Base-by-base conservation (phyloP, 2,113 vertebrate species). In the Chlorodrepanis virens region DNA sequence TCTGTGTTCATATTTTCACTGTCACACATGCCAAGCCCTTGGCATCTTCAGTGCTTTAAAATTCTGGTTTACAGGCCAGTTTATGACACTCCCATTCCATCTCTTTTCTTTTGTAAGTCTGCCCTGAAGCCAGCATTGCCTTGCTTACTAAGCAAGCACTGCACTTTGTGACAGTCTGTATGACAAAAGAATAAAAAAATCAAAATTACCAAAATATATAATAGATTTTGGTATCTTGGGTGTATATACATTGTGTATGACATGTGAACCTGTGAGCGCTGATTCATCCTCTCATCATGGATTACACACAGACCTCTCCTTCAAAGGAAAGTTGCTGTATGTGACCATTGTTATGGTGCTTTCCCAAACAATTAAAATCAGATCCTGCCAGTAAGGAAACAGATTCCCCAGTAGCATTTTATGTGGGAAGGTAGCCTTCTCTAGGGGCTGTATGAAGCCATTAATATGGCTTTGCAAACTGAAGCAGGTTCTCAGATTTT, bases 321-420 rank as follows among this genome's bases (percentile, higher is more conserved):
- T 57, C 35, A n/a, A 14, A 47, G 44, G 39, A 20, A 49, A 29
- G 18, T 42, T 95, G 81, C 44, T 84, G 19, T 39, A 50, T 67
- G 65, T 71, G 44, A 76, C 33, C 12, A 7, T 17, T 35, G 27
- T 83, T 83, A 84, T 89, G 50, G 65, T 71, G 28, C 24, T 84
- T 96, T 95, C 60, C 80, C 72, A 84, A 89, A 87, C 47, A 52
- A 56, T 49, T 49, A 10, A 78, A 75, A 95, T 86, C 59, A 59
- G 35, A 80, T 67, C 33, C 39, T 0, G 0, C 10, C 64, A 17
- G 50, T 83, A 24, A 67, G 57, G 85, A 29, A 65, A 67, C 52
- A 81, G 44, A 49, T 78, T 83, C n/a, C 25, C 28, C 27, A 27
- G 44, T 60, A 76, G 65, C 0, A 0, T 63, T 88, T 68, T 5